phyloP scores from a whole-genome alignment of 2,797 vertebrate genomes.

The Crenichthys baileyi region DNA sequence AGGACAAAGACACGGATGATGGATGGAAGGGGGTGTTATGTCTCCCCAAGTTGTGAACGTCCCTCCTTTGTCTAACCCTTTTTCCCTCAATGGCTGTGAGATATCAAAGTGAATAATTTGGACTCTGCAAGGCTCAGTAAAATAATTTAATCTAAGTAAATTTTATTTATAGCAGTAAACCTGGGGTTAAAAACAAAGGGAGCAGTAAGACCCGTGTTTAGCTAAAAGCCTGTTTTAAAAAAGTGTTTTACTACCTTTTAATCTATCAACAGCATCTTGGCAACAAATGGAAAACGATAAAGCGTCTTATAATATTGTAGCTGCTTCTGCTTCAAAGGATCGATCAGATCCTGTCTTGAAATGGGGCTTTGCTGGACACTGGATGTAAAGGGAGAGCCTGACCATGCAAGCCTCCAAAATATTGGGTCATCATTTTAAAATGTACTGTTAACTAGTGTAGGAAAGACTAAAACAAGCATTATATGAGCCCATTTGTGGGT shows the following conservation, averaged over 20 bases:
- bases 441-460: neutral
- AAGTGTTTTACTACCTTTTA: neutral
- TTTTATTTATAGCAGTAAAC: neutral
- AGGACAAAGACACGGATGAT: constrained; percentile 80
- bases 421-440: neutral
- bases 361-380: neutral
- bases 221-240: neutral
- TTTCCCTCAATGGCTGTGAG: constrained; percentile 6
- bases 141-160: neutral
- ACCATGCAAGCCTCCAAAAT: neutral
- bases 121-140: neutral
- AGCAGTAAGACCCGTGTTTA: neutral
- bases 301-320: neutral
- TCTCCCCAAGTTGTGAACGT: constrained; percentile 71
- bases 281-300: neutral
- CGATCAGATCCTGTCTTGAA: neutral
- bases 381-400: neutral
- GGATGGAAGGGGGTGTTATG: constrained; percentile 79
- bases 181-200: neutral
- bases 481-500: no score
- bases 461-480: neutral
- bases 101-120: neutral
- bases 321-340: neutral
- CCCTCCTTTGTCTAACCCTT: constrained; percentile 53
- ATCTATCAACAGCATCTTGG: neutral